Evolutionary conservation across 2,888 invertebrate genomes (phyloP).

Genomic region (Eubasilissa splendida): DNA sequence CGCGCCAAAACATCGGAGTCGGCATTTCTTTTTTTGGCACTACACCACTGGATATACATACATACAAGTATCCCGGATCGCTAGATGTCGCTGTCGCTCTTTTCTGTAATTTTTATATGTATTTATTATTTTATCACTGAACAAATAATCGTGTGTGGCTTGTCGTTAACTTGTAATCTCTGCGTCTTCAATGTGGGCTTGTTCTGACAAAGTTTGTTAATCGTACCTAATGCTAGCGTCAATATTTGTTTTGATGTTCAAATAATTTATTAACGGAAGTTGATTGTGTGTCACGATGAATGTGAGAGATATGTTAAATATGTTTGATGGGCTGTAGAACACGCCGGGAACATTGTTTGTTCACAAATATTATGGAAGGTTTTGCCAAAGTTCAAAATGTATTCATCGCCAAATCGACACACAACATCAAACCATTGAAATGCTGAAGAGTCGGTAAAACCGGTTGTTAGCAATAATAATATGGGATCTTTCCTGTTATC

Average conservation of each 20-base stretch:
- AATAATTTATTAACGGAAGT: slow-evolving; percentile 41
- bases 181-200: slow-evolving; percentile 41
- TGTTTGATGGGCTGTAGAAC: background rate
- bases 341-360: too few relatives aligned
- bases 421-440: too few relatives aligned
- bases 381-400: too few relatives aligned
- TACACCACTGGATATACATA: too few relatives aligned
- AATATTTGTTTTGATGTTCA: slow-evolving; percentile 54
- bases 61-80: background rate
- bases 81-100: slow-evolving; percentile 6
- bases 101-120: background rate
- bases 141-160: slow-evolving; percentile 24
- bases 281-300: slow-evolving; percentile 32
- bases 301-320: slow-evolving; percentile 11
- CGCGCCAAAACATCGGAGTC: too few relatives aligned
- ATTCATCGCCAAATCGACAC: too few relatives aligned
- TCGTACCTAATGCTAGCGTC: slow-evolving; percentile 49
- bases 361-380: too few relatives aligned
- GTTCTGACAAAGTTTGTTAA: slow-evolving; percentile 49
- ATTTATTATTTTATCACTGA: background rate
- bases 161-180: slow-evolving; percentile 52
- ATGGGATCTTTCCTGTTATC: too few relatives aligned
- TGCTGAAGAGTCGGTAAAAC: too few relatives aligned
- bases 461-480: too few relatives aligned
- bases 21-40: too few relatives aligned